These are phyloP conservation scores for Danaus melanippus DNA, from an alignment of 1,140 invertebrate species.

Conservation along the genomic window DNA sequence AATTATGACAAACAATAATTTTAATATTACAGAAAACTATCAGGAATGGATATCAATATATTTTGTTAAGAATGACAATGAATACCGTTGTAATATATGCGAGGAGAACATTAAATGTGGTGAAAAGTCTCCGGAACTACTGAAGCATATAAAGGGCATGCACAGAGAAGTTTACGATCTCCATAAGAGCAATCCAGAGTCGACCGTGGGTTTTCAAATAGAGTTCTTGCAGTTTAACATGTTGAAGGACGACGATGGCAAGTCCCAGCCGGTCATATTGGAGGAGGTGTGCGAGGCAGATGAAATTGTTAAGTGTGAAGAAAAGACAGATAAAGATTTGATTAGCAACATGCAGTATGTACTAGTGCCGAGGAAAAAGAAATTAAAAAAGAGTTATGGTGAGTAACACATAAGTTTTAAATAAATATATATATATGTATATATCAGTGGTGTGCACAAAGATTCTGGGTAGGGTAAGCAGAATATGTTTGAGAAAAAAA, in stretches of 20 bases:
- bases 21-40: constrained; percentile 18
- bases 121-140: constrained; percentile 32
- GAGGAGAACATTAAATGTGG: constrained; percentile 27
- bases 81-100: constrained; percentile 55
- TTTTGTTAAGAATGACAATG: constrained; percentile 30
- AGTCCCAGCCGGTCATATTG: constrained; percentile 37
- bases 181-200: constrained; percentile 42
- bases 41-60: constrained; percentile 55
- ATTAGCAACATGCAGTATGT: constrained; percentile 32
- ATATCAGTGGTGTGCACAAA: no score
- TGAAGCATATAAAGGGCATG: constrained; percentile 36
- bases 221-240: constrained; percentile 57
- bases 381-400: constrained; percentile 18
- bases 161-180: constrained; percentile 52
- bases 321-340: constrained; percentile 17
- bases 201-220: constrained; percentile 49
- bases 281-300: constrained; percentile 42
- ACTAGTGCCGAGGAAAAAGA: constrained; percentile 30
- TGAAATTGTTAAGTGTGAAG: constrained; percentile 20
- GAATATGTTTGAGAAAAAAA: no score
- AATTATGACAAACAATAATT: no score
- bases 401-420: constrained; percentile 2
- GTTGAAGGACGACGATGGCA: constrained; percentile 42
- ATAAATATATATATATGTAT: no score
- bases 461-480: no score